phyloP scores from a whole-genome alignment of 2,888 invertebrate genomes.

The Himalopsyche kuldschensis region DNA sequence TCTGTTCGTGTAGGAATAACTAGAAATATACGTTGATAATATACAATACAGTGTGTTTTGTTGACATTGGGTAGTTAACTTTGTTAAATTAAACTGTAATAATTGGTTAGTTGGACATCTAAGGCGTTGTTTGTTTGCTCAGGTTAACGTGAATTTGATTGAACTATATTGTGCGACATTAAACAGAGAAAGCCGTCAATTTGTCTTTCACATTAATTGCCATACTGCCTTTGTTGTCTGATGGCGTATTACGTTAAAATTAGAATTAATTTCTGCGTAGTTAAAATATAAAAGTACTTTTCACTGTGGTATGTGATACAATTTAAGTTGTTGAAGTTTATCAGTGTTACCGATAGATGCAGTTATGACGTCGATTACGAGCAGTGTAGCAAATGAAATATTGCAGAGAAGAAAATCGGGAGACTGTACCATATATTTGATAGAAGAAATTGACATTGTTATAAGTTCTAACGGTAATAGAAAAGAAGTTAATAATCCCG shows the following conservation, averaged over 20 bases:
- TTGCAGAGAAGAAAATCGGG: background rate
- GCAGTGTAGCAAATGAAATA: background rate
- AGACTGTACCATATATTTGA: background rate
- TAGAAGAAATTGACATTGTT: constrained; percentile 42
- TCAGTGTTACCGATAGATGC: background rate
- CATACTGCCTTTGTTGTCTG: background rate
- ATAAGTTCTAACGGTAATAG: constrained; percentile 39
- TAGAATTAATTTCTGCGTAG: background rate
- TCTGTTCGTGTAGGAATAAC: background rate
- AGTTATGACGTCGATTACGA: background rate
- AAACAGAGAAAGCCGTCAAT: background rate
- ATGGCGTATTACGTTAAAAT: background rate
- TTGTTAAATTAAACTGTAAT: background rate
- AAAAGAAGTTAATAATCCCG: constrained; percentile 19
- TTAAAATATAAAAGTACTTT: background rate
- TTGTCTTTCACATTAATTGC: background rate
- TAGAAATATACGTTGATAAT: background rate
- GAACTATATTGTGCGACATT: background rate
- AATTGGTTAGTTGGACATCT: background rate
- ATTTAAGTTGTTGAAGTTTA: background rate
- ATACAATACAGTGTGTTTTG: background rate
- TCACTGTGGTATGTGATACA: background rate
- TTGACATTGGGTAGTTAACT: background rate
- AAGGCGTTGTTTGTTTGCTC: background rate
- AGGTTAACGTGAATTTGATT: background rate